Conservation (phyloP, 2,113 vertebrate species). For the Odontesthes bonariensis region DNA sequence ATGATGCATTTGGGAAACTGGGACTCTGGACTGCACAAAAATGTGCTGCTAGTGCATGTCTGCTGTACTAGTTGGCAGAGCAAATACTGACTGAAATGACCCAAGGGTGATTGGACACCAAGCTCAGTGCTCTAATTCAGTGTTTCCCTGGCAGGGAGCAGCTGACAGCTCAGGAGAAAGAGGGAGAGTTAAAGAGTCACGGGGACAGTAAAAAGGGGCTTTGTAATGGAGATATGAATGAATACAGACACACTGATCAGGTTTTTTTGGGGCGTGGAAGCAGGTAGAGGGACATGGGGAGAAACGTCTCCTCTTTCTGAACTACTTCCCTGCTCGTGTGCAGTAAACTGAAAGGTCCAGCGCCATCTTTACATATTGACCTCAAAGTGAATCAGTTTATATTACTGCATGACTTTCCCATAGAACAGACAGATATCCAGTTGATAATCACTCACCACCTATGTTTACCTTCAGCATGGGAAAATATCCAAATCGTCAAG, state of each 20-base stretch:
- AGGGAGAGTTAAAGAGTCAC: conserved; percentile 11
- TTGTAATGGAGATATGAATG: conserved; percentile 22
- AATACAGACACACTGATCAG: conserved; percentile 38
- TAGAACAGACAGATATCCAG: conserved; percentile 1
- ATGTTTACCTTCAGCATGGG: background rate
- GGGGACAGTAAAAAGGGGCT: conserved; percentile 26
- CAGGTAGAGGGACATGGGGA: conserved; percentile 7
- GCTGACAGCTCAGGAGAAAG: conserved; percentile 44
- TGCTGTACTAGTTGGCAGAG: conserved; percentile 71
- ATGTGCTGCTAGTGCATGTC: conserved; percentile 68
- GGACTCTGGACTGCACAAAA: conserved; percentile 54
- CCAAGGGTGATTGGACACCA: conserved; percentile 70
- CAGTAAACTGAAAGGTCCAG: conserved; percentile 28
- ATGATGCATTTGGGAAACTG: conserved; percentile 52
- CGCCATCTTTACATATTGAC: conserved; percentile 5
- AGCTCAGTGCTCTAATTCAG: conserved; percentile 70
- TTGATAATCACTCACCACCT: background rate
- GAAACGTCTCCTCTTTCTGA: conserved; percentile 27
- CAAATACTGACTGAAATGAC: conserved; percentile 66
- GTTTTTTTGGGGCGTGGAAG: conserved; percentile 32
- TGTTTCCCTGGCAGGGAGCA: conserved; percentile 59
- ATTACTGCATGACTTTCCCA: conserved; percentile 12
- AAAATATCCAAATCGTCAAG: background rate
- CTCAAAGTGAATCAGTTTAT: conserved; percentile 43
- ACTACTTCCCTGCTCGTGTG: conserved; percentile 40